Evolutionary conservation across 2,888 invertebrate species (phyloP), one percentile per base, ranked within the genome.

Genomic region (Panorpa germanica): DNA sequence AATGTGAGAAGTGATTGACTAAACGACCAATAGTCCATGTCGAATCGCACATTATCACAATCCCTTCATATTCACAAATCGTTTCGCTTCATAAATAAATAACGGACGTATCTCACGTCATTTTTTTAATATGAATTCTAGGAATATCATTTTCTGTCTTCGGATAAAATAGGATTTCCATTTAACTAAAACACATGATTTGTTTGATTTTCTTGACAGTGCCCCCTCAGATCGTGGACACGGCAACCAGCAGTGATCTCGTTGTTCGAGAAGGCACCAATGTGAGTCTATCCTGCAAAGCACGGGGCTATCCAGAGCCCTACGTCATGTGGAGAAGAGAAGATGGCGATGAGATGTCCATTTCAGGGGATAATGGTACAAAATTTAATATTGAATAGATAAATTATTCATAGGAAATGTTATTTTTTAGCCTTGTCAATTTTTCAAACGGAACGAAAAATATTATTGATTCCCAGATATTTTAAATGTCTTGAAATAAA

Each of bases 271-370:
- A 88, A 56, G 78, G 82, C 9, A 75, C 78, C 29, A 85, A 86
- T 52, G 83, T 86, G 29, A 82, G 83, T 18, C 62, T 88, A 54
- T 73, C 72, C 39, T 88, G 88, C 51, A 77, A 82, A 46, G 88
- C 88, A 14, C 70, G 70, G 11, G 86, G 86, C 41, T 85, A 81
- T 52, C 85, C 85, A 0, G 82, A 83, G 43, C 88, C 88, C 9
- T 85, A 83, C 51, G 85, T 88, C 41, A 85, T 85, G 76, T 88
- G 86, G 86, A 62, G 83, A 24, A 62, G 86, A 21, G 86, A 86
- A 55, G 86, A 88, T 45, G 82, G 82, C 33, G 75, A 77, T 44
- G 78, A 81, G 48, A 85, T 86, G 57, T 72, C 78, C 52, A 83
- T 83, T 55, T 82, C 82, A 45, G 82, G 82, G n/a, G 80, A 81